Conservation (phyloP, 2,888 invertebrate species). For the Luperina nickerlii region DNA sequence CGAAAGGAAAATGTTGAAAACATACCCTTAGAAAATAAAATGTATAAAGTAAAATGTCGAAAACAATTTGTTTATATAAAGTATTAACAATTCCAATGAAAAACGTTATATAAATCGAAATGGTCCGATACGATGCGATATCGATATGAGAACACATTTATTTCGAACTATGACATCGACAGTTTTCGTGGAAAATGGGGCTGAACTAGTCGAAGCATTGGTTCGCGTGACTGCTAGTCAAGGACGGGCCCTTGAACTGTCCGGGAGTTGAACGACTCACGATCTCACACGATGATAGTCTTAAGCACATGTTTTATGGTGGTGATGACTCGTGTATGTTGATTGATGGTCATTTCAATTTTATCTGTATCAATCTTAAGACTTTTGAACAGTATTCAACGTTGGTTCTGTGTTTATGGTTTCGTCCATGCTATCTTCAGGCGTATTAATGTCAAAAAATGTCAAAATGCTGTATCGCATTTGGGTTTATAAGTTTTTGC, state of each 20-base stretch:
- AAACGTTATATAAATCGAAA: slow-evolving; percentile 43
- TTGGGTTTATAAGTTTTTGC: neutral
- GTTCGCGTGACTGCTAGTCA: slow-evolving; percentile 69
- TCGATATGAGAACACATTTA: slow-evolving; percentile 59
- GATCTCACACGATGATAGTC: slow-evolving; percentile 51
- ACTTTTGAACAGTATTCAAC: neutral
- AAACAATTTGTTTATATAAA: slow-evolving; percentile 11
- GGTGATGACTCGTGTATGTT: slow-evolving; percentile 24
- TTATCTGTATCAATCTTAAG: slow-evolving; percentile 3
- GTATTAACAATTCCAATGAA: slow-evolving; percentile 36
- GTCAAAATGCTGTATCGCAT: too few relatives aligned
- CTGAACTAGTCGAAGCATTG: slow-evolving; percentile 66
- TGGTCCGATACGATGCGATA: slow-evolving; percentile 45
- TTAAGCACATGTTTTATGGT: slow-evolving; percentile 34
- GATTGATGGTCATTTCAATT: slow-evolving; percentile 30
- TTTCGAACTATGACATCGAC: slow-evolving; percentile 65
- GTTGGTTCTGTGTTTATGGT: neutral
- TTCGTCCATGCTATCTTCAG: neutral
- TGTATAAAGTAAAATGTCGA: neutral
- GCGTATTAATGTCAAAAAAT: neutral
- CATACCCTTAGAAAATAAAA: slow-evolving; percentile 11
- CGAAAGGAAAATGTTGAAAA: slow-evolving; percentile 3
- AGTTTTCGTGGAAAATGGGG: slow-evolving; percentile 69
- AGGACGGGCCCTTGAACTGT: slow-evolving; percentile 73
- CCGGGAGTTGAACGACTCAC: slow-evolving; percentile 68